These are phyloP conservation scores for Columba guinea DNA, from an alignment of 2,797 vertebrate genomes.

Conservation along the genomic window DNA sequence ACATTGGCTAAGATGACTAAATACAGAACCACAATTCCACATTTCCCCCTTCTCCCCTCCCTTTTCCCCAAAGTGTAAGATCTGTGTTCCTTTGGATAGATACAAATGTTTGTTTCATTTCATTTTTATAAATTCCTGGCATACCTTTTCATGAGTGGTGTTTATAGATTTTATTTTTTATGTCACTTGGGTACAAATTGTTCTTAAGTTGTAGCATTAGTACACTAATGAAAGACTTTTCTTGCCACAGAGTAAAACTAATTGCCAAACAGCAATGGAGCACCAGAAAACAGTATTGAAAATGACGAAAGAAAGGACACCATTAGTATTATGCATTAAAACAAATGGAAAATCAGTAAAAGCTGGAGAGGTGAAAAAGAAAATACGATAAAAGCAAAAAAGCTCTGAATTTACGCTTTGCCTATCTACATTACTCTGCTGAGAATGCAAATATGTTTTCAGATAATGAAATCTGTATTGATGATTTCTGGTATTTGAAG, in stretches of 20 bases:
- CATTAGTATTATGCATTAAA: not conserved
- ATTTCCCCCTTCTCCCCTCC: accelerated
- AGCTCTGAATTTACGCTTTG: not conserved
- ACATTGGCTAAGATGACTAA: not conserved
- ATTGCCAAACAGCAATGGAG: not conserved
- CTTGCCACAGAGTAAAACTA: not conserved
- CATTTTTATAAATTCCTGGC: not conserved
- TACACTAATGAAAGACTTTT: not conserved
- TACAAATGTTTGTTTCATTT: not conserved
- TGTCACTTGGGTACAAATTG: not conserved
- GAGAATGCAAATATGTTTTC: not conserved
- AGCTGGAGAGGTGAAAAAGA: not conserved
- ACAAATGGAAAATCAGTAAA: not conserved
- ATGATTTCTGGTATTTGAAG: not conserved
- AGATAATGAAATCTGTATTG: not conserved
- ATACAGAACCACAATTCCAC: not conserved
- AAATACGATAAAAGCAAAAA: not conserved
- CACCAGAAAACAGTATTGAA: not conserved
- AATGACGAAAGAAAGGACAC: not conserved
- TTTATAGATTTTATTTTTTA: not conserved
- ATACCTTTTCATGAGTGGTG: not conserved
- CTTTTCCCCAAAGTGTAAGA: no score
- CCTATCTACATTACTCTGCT: not conserved
- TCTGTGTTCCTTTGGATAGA: not conserved
- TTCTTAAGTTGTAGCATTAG: not conserved